phyloP scores from a whole-genome alignment of 2,797 vertebrate species.

The Pipistrellus pygmaeus region DNA sequence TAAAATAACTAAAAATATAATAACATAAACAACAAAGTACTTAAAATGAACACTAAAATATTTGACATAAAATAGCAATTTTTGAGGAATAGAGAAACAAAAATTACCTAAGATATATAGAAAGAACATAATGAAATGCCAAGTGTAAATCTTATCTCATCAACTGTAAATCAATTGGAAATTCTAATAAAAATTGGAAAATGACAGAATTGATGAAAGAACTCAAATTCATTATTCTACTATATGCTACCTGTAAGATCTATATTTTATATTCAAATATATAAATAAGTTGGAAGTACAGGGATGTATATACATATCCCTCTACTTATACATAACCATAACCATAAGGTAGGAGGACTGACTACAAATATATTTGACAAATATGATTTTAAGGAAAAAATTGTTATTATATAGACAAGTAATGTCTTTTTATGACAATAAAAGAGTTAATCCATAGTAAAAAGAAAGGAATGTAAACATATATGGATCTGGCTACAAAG shows the following conservation, averaged over 20 bases:
- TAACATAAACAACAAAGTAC: neutral
- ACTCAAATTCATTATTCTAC: neutral
- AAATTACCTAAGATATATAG: neutral
- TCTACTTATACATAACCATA: neutral
- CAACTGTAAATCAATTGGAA: neutral
- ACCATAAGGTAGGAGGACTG: neutral
- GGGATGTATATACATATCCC: neutral
- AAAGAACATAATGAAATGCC: neutral
- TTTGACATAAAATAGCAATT: neutral
- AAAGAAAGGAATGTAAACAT: neutral
- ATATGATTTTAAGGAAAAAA: neutral
- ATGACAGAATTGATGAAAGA: neutral
- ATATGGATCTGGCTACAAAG: neutral
- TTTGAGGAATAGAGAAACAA: neutral
- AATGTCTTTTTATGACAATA: neutral
- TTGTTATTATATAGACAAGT: neutral
- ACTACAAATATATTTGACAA: neutral
- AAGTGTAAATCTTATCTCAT: neutral
- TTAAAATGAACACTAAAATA: neutral
- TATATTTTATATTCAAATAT: neutral
- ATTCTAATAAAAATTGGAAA: neutral
- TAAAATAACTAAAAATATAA: neutral
- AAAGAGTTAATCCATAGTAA: neutral
- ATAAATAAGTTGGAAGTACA: neutral
- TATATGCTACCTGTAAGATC: neutral